These are phyloP conservation scores for Natrix natrix DNA, from an alignment of 2,797 vertebrate genomes.

Conservation along the genomic window DNA sequence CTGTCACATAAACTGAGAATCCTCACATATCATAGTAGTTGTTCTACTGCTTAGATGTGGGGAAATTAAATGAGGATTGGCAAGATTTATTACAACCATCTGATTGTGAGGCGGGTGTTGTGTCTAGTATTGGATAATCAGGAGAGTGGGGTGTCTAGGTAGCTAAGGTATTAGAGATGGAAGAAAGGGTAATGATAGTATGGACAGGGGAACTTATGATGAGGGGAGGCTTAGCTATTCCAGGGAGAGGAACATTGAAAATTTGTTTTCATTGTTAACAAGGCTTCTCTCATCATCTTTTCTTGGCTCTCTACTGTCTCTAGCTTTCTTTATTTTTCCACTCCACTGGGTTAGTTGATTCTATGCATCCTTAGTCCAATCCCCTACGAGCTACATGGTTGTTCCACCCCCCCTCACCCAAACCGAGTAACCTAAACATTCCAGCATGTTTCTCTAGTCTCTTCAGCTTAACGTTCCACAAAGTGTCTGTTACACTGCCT, in stretches of 20 bases:
- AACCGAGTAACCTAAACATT: too few species aligned
- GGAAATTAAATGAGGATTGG: background rate
- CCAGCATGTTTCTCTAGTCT: too few species aligned
- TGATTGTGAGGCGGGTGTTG: background rate
- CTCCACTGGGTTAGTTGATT: background rate
- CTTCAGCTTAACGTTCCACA: too few species aligned
- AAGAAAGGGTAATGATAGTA: background rate
- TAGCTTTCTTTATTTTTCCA: background rate
- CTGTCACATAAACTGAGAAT: background rate
- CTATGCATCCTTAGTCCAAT: too few species aligned
- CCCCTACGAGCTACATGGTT: too few species aligned
- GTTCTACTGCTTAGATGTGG: background rate
- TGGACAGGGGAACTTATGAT: background rate
- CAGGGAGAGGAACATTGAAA: background rate
- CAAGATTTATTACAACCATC: background rate
- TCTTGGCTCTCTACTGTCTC: background rate
- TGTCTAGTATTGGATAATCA: background rate
- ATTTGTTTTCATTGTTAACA: background rate
- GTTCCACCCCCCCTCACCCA: too few species aligned
- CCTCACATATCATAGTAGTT: background rate
- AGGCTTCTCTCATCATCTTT: background rate
- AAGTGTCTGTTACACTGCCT: too few species aligned
- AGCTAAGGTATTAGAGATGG: background rate
- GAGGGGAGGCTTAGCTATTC: background rate
- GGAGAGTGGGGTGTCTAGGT: background rate